These are phyloP conservation scores for Paramuricea clavata DNA, from an alignment of 92 coral and sea anemone species.

Conservation along the genomic window DNA sequence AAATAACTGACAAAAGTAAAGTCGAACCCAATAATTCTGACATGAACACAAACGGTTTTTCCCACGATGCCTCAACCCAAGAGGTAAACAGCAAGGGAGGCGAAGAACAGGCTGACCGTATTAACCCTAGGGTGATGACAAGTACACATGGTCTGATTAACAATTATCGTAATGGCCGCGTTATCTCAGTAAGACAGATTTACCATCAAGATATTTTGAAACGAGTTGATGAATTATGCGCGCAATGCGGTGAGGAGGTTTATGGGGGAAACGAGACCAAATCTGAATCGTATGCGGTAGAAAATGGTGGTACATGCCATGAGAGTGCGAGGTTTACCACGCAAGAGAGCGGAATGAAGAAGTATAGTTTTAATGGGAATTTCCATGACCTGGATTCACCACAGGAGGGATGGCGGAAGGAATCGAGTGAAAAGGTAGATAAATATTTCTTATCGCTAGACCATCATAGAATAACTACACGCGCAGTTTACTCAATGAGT, in stretches of 20 bases:
- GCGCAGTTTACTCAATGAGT: not conserved
- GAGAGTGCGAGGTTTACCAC: not conserved
- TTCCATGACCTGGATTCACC: not conserved
- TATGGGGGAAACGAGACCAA: not conserved
- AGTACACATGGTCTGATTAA: conserved; percentile 6
- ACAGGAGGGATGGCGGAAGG: not conserved
- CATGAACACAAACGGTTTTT: not conserved
- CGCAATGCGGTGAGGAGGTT: conserved; percentile 8
- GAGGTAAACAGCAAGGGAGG: not conserved
- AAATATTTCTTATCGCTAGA: not conserved
- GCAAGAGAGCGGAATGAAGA: not conserved
- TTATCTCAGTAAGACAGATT: conserved; percentile 27
- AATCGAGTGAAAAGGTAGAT: not conserved
- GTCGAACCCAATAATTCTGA: not conserved
- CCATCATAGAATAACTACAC: not conserved
- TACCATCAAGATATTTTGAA: conserved; percentile 22
- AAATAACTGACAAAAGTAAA: not conserved
- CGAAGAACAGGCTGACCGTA: not conserved
- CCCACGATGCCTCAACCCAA: not conserved
- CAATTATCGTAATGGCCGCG: not conserved
- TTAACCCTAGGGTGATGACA: conserved; percentile 24
- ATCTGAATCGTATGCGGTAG: not conserved
- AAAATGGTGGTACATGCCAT: not conserved
- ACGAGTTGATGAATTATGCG: conserved; percentile 31
- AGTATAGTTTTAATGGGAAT: not conserved